Evolutionary conservation across 2,888 invertebrate genomes (phyloP), one percentile per base, ranked within the genome.

Genomic region (Cotesia congregata): DNA sequence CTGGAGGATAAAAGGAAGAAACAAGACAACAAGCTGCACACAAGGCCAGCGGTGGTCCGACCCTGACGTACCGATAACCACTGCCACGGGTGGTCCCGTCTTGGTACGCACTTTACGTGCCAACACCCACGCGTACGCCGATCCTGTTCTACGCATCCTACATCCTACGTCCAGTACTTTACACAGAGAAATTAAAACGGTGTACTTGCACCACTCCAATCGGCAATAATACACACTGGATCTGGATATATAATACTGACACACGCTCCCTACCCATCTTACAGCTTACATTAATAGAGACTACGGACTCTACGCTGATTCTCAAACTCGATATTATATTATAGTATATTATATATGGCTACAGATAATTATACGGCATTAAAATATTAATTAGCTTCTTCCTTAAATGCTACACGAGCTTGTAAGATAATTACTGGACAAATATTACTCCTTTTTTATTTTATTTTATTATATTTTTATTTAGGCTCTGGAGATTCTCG

Each of bases 1-100:
- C 72, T 74, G 72, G 74, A 75, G 68, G 50, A 60, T 70, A 72
- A 70, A 72, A 79, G 75, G 61, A 80, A 77, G 74, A 76, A 80
- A 75, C 71, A 77, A 76, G 76, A 78, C 76, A 78, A 78, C 50
- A 50, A 50, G 50, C 12, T 50, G 50, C 50, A 50, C 50, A 50
- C 50, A 50, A 50, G 50, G 50, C 73, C 68, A 62, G 15, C 17
- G 67, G 67, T 72, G 72, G 71, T 76, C 76, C 65, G 39, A 15
- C 68, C 75, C 60, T 75, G 75, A 78, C 78, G 75, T 72, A 39
- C 73, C 69, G 77, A 77, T 77, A 77, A 81, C 75, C 79, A 79
- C 78, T 78, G 79, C 78, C 80, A 81, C 82, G 84, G 84, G 84
- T 84, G 84, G 84, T 84, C 84, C 82, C 81, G 83, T 82, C 82